Base-by-base conservation (phyloP, 2,888 invertebrate genomes). In the Lochmaea crataegi region DNA sequence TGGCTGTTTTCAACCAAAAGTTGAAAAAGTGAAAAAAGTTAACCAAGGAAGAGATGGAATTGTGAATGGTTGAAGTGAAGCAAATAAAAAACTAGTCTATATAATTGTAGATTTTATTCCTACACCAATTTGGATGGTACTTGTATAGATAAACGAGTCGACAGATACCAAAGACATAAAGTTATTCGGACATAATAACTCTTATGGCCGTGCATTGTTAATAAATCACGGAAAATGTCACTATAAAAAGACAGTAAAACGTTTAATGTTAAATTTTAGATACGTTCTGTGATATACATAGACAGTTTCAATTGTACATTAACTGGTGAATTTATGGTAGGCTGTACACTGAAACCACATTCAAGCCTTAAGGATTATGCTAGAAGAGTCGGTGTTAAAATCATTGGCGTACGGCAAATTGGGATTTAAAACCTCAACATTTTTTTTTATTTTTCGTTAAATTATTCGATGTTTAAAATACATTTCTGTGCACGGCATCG, bases 281-380 rank as follows among this genome's bases (percentile, higher is more conserved):
- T 75, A 65, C 72, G 72, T 72, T 61, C 63, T 70, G 72, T 72
- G 75, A 75, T 75, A 70, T 72, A 75, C 72, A 75, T 72, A 72
- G 75, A 75, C 75, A 75, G 70, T 72, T 72, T 70, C 72, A 72
- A 75, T 72, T 72, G 75, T 72, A 69, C 72, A 75, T 75, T 75
- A 72, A 75, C 69, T 67, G 65, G 66, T 45, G 68, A 65, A 74
- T 74, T 74, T 74, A 72, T 69, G 53, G 74, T 53, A 65, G 48
- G 66, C 69, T 56, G 60, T 63, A 73, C 66, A 70, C 70, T 73
- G 69, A 57, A 66, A 73, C 65, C 69, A 65, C 69, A 58, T 69
- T 66, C 66, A 57, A 70, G 68, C 42, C 60, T 58, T 38, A 60
- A 68, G 57, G 58, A 67, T 68, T 67, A 26, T 56, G 38, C 26